Percentiles rank a stretch among this genome's conserved stretches.
These are phyloP conservation scores for Lontra canadensis DNA, from an alignment of 2,113 vertebrate species.

Conservation along the genomic window DNA sequence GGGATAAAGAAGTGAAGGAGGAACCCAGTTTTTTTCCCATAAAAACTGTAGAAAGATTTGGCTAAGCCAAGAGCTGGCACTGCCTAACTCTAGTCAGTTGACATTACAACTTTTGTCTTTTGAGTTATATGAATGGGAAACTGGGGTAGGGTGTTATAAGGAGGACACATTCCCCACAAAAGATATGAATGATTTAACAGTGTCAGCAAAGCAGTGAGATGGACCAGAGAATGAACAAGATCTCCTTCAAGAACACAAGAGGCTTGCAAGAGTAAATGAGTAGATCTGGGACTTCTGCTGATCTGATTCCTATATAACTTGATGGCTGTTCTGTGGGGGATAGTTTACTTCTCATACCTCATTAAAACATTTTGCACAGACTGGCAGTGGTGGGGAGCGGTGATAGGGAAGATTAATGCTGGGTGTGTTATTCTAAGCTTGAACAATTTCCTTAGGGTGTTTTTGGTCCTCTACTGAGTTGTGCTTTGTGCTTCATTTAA, in stretches of 20 bases:
- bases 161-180: neutral
- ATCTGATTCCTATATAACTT: neutral
- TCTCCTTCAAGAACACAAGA: neutral
- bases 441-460: neutral
- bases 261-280: neutral
- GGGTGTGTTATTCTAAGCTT: neutral
- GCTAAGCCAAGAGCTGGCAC: neutral
- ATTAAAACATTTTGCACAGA: neutral
- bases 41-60: neutral
- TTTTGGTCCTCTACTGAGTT: neutral
- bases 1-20: neutral
- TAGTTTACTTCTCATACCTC: neutral
- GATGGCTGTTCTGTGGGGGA: neutral
- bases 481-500: slow-evolving; percentile 36
- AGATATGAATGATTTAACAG: neutral
- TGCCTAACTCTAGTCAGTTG: neutral
- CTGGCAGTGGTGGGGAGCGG: neutral
- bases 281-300: neutral
- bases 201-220: neutral
- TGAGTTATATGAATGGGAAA: neutral
- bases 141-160: neutral
- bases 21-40: neutral
- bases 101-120: neutral
- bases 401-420: neutral
- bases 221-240: neutral